These are phyloP conservation scores for Tangachromis dhanisi DNA, from an alignment of 2,113 vertebrate species.

Conservation along the genomic window DNA sequence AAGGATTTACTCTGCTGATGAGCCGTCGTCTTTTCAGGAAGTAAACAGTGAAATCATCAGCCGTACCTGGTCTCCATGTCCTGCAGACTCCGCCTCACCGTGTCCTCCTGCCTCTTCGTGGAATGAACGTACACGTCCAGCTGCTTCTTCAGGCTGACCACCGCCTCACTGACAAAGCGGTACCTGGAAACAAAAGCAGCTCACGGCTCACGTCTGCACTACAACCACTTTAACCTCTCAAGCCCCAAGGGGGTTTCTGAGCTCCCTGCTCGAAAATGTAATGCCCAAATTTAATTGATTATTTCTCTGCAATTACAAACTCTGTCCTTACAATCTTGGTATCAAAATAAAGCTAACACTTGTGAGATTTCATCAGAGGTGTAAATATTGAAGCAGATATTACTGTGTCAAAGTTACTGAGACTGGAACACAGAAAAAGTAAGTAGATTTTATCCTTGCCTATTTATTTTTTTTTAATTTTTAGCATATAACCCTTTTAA, in stretches of 20 bases:
- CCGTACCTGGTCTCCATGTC: conserved; percentile 9
- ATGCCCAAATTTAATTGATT: background rate
- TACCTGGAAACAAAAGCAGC: background rate
- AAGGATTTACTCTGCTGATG: background rate
- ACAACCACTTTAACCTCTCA: no score
- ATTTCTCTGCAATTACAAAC: background rate
- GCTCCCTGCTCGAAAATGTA: background rate
- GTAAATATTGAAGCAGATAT: no score
- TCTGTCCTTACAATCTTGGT: no score
- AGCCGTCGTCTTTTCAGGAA: background rate
- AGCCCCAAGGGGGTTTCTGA: background rate
- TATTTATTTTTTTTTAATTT: no score
- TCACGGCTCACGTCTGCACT: background rate
- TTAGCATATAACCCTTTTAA: no score
- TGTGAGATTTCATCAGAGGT: rapidly evolving
- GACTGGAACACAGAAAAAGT: no score
- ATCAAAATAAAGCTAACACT: background rate
- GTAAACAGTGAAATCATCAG: background rate
- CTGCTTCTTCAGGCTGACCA: background rate
- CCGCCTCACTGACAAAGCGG: background rate
- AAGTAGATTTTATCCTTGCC: no score
- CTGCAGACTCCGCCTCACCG: background rate
- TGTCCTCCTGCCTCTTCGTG: background rate
- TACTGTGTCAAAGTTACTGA: no score
- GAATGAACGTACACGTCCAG: background rate